Evolutionary conservation across 2,797 vertebrate genomes (phyloP).

Genomic region (Ibycter americanus): DNA sequence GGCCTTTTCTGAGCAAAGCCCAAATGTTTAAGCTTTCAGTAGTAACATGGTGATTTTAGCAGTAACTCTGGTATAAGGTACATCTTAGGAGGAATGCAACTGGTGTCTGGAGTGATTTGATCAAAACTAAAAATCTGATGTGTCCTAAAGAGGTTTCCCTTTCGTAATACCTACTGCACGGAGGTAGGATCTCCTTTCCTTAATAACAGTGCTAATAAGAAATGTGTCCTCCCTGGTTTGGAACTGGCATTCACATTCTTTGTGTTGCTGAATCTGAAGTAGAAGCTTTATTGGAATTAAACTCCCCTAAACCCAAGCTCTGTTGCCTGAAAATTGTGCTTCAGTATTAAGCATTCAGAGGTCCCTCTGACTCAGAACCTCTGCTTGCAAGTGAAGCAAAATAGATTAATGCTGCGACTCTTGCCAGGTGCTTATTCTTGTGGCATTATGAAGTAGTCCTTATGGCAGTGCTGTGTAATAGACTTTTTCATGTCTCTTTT

Average conservation of each 20-base stretch:
- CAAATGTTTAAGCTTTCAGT: fast-evolving
- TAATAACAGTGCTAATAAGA: not conserved
- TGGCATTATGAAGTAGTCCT: not conserved
- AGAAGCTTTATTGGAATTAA: not conserved
- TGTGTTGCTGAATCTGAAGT: not conserved
- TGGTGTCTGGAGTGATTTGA: not conserved
- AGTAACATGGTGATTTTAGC: fast-evolving
- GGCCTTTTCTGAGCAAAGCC: not conserved
- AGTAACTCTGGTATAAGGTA: not conserved
- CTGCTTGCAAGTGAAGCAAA: not conserved
- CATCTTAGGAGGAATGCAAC: not conserved
- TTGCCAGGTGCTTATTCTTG: not conserved
- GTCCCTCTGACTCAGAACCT: not conserved
- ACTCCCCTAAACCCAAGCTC: not conserved
- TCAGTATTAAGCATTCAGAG: not conserved
- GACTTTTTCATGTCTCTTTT: not conserved
- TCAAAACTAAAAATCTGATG: not conserved
- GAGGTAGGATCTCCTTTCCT: not conserved
- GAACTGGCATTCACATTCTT: not conserved
- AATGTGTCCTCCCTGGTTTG: not conserved
- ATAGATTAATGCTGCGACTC: not conserved
- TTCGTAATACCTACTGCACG: not conserved
- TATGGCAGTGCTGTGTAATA: not conserved
- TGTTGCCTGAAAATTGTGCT: not conserved
- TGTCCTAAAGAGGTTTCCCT: not conserved